Evolutionary conservation across 2,113 vertebrate species (phyloP).

Genomic region (Melanocharis versteri): DNA sequence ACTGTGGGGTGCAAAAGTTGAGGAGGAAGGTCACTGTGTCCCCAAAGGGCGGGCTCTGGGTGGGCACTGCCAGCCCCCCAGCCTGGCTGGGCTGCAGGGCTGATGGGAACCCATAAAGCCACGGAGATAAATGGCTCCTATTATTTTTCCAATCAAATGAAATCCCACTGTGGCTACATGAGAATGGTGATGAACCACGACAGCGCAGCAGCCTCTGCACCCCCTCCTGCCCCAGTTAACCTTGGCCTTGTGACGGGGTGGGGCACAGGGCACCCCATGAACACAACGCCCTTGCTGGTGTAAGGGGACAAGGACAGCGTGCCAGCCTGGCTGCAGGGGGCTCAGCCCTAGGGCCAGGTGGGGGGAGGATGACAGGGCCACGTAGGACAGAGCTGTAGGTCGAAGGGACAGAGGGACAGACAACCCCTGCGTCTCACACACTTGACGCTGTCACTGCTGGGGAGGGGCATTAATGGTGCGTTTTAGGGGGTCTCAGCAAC

Average conservation of each 20-base stretch:
- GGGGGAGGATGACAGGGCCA: accelerated
- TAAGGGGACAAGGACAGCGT: not conserved
- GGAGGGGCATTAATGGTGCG: accelerated
- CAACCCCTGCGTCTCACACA: not conserved
- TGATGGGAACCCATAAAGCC: slow-evolving; percentile 78
- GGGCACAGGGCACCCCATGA: not conserved
- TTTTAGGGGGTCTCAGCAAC: not conserved
- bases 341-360: not conserved
- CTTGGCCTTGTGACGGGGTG: not conserved
- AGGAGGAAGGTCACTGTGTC: not conserved
- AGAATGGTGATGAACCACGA: slow-evolving; percentile 83
- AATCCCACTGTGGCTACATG: slow-evolving; percentile 84
- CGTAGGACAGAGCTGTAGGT: too few species aligned
- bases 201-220: slow-evolving; percentile 67
- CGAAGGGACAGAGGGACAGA: not conserved
- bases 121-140: slow-evolving; percentile 88
- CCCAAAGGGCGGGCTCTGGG: not conserved
- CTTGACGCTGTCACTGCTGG: not conserved
- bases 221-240: slow-evolving; percentile 28
- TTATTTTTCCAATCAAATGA: slow-evolving; percentile 92
- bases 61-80: not conserved
- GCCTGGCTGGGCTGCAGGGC: not conserved
- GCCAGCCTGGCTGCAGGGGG: too few species aligned
- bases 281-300: not conserved
- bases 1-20: not conserved